Base-by-base conservation (phyloP, 2,888 invertebrate genomes). In the Plebejus argus region DNA sequence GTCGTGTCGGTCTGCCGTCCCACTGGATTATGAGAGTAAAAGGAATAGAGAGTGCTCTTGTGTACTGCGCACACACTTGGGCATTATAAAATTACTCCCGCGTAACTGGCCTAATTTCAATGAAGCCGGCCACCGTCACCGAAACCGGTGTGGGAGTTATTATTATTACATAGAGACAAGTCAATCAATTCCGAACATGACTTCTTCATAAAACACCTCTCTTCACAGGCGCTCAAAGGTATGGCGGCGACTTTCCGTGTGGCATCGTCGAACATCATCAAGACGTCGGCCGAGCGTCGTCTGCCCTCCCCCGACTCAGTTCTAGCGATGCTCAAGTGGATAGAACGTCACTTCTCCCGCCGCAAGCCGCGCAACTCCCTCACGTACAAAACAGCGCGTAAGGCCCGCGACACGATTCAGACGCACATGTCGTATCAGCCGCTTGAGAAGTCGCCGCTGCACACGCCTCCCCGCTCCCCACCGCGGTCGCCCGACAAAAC, bases 191-290 rank as follows among this genome's bases (percentile, higher is more conserved):
- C 10, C 18, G n/a, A 72, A 23, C 20, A 6, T 7, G 39, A 72
- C 18, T 20, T 33, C 4, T 39, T 18, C 72, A 23, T 39, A 18
- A 28, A 39, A 33, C 45, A 28, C 39, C 12, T 12, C 15, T 77
- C 66, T 61, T 7, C 39, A 45, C 86, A 98, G 98, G 97, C 98
- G 0, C 92, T 98, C 78, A 98, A 98, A 94, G 98, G 98, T 88
- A 98, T 98, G 98, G 98, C 98, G 0, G 97, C 98, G 1, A 98
- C 98, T 4, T 98, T 98, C 95, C 96, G 98, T 76, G 97, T 98
- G 12, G 96, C 98, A 0, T 96, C 97, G 0, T 98, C 98, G 0
- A 95, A 96, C 85, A 97, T 98, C 83, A 97, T 97, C 6, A 97
- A 97, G 85, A 98, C 98, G 0, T 97, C 97, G 0, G 98, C 98